phyloP scores from a whole-genome alignment of 2,888 invertebrate genomes.

The Dynastes maya region DNA sequence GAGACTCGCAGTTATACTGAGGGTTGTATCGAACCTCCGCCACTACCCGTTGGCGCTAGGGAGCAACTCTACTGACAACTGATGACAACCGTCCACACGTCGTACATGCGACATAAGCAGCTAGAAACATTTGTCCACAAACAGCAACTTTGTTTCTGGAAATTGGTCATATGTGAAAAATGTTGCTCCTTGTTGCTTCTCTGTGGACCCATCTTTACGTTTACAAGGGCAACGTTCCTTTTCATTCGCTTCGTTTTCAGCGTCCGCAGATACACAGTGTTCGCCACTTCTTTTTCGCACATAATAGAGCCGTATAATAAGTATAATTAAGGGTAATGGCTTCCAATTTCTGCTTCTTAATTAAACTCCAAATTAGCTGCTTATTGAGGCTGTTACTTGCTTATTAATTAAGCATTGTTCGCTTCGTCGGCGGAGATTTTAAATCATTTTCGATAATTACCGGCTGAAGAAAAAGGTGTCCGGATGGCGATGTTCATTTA shows the following conservation, averaged over 20 bases:
- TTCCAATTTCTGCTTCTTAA: conserved; percentile 43
- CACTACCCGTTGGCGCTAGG: too few relatives aligned
- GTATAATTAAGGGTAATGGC: conserved; percentile 47
- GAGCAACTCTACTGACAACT: too few relatives aligned
- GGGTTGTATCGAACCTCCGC: too few relatives aligned
- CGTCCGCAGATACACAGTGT: conserved; percentile 18
- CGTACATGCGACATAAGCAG: too few relatives aligned
- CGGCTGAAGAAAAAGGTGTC: conserved; percentile 9
- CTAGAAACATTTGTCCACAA: too few relatives aligned
- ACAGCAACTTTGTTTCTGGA: too few relatives aligned
- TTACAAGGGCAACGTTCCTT: too few relatives aligned
- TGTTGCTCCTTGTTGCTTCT: too few relatives aligned
- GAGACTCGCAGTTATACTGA: too few relatives aligned
- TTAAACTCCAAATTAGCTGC: conserved; percentile 51
- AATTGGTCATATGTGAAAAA: too few relatives aligned
- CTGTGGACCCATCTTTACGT: too few relatives aligned
- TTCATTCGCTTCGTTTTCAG: not conserved
- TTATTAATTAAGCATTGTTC: conserved; percentile 52
- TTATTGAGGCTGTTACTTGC: conserved; percentile 45
- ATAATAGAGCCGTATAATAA: conserved; percentile 39
- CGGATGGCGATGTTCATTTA: conserved; percentile 37
- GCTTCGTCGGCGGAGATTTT: conserved; percentile 24
- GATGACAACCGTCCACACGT: too few relatives aligned
- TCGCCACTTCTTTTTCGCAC: conserved; percentile 8
- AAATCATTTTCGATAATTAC: conserved; percentile 48